A percentile compares a stretch with the other conserved stretches of the same genome.
Evolutionary conservation across 2,797 vertebrate species (phyloP).

Genomic region (Anguilla obscura): DNA sequence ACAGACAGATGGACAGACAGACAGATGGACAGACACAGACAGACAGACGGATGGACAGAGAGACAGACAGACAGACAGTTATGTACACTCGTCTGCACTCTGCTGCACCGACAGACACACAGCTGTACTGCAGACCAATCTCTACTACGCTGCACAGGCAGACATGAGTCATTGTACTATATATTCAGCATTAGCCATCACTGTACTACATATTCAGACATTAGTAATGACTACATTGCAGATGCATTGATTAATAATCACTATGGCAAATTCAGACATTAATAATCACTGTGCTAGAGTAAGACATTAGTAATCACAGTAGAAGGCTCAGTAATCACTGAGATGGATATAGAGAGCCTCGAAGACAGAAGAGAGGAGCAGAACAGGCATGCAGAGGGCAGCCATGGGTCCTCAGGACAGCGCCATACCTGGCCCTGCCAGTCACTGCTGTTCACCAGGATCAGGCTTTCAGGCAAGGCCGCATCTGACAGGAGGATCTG

Average conservation of each 20-base stretch:
- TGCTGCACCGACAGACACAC: not conserved
- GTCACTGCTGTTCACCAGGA: slow-evolving; percentile 86
- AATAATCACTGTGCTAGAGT: not conserved
- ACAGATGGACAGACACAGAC: not conserved
- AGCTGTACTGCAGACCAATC: not conserved
- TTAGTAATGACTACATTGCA: not conserved
- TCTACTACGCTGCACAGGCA: not conserved
- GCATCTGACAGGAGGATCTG: slow-evolving; percentile 89
- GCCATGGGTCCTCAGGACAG: not conserved
- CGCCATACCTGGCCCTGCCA: slow-evolving; percentile 95
- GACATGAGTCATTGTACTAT: not conserved
- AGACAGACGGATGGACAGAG: not conserved
- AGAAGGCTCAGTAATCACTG: not conserved
- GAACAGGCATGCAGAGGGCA: not conserved
- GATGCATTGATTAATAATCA: not conserved
- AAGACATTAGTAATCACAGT: not conserved
- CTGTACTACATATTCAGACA: not conserved
- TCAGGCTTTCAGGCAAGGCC: slow-evolving; percentile 89
- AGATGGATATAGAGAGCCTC: not conserved
- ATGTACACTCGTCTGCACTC: not conserved
- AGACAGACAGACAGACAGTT: not conserved
- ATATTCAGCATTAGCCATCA: not conserved
- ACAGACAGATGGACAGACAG: too few species aligned
- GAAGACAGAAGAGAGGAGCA: not conserved
- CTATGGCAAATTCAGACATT: not conserved